Evolutionary conservation across 1,140 invertebrate species (phyloP), one percentile per base, ranked within the genome.

Genomic region (Drosophila chauvacae): DNA sequence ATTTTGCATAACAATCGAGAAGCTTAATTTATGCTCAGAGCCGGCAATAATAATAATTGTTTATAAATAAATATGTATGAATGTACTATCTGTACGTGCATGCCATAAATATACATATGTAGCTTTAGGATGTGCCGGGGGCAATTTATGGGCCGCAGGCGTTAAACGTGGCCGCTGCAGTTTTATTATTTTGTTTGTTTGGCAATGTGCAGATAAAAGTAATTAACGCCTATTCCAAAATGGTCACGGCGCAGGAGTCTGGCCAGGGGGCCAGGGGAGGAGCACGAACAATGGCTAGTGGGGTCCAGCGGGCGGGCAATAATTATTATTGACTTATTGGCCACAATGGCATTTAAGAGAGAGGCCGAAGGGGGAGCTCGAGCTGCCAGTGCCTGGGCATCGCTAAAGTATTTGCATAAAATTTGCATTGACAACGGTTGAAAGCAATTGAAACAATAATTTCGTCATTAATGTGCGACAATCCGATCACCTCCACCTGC

Each of bases 401-500:
- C n/a, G 48, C 23, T 16, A 81, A 88, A 84, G 81, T 84, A 90
- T 90, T 90, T 90, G 85, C 85, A 90, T 90, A 90, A 90, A 90
- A 90, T 90, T 90, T 90, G 85, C 85, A 90, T 90, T 90, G 85
- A 90, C 86, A 90, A 85, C 85, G 81, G 85, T 90, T 90, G 81
- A 90, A 90, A 90, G 86, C 86, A 90, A 90, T 90, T 90, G 85
- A 90, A 90, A 90, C 81, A 91, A 91, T 91, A 91, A 91, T 91
- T 91, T 91, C 81, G 88, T 91, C 88, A 91, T 91, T 91, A 90
- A 87, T 86, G 80, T 83, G 83, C 80, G 76, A 85, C 78, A 87
- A 87, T 87, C 79, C 80, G 55, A 60, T 73, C 70, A 72, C 69
- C 77, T 66, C 53, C 61, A 63, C 74, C 53, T 70, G 64, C 28